phyloP scores from a whole-genome alignment of 2,113 vertebrate genomes.

The Psilopsiagon aurifrons region DNA sequence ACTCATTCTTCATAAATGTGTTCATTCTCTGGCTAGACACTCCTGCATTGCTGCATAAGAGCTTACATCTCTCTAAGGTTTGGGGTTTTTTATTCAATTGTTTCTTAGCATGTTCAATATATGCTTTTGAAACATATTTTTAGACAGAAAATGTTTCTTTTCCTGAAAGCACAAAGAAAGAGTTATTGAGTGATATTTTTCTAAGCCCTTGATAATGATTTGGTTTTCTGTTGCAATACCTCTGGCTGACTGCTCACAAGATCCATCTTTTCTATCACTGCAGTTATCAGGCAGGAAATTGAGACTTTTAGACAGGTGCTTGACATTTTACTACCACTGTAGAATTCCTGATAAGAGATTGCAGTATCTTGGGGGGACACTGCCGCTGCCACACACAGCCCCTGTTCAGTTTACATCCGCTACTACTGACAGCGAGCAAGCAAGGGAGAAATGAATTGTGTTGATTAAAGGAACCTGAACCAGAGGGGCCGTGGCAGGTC shows the following conservation, averaged over 20 bases:
- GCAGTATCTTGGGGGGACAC: not conserved
- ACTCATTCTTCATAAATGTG: not conserved
- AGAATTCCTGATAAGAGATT: not conserved
- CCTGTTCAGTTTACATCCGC: constrained; percentile 39
- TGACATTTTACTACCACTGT: not conserved
- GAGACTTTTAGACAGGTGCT: not conserved
- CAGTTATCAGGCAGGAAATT: not conserved
- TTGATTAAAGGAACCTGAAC: constrained; percentile 68
- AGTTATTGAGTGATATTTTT: not conserved
- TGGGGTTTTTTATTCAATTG: not conserved
- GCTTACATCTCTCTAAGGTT: not conserved
- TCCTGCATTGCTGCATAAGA: not conserved
- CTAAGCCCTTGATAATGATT: not conserved
- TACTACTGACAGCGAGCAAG: constrained; percentile 53
- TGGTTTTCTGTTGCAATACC: not conserved
- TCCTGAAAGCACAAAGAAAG: not conserved
- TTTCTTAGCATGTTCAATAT: not conserved
- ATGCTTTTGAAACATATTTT: not conserved
- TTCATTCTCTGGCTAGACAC: not conserved
- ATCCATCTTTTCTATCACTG: not conserved
- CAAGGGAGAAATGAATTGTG: constrained; percentile 56
- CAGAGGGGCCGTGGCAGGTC: constrained; percentile 37
- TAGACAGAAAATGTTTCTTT: not conserved
- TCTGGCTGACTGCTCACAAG: not conserved
- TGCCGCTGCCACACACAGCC: not conserved